Evolutionary conservation across 2,113 vertebrate species (phyloP), one percentile per base, ranked within the genome.

Genomic region (Campylomormyrus numenius): DNA sequence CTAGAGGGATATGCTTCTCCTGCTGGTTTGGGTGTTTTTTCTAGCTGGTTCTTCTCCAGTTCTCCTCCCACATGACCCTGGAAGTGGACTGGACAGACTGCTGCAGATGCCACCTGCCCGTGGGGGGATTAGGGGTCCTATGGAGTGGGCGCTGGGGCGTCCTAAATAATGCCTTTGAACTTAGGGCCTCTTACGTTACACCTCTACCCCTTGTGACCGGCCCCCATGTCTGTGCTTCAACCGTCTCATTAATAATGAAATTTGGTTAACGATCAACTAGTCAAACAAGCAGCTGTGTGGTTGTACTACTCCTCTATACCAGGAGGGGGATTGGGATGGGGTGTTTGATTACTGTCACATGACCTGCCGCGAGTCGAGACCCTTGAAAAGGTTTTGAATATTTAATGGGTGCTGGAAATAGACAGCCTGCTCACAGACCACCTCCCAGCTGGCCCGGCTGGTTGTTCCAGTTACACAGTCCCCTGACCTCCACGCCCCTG

Each of bases 331-430:
- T 39, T 31, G 49, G 85, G n/a, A 53, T 39, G 56, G 11, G 27
- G 48, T 31, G 49, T 80, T 89, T 39, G 31, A 56, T 89, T 77
- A 77, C 88, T 42, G 88, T 84, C 88, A 84, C 88, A 80, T 50
- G 88, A 89, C 66, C 70, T 39, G 70, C 45, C 10, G 48, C 35
- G 70, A 89, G 49, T 52, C 2, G 17, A 45, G 74, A 31, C 74
- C 48, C 74, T 89, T 21, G 50, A 80, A 53, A 27, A 89, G 52
- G 77, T 53, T 83, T 83, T 42, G 49, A 89, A 89, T 89, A 53
- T 52, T 89, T 89, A 89, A 89, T 89, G 35, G 9, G 21, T 9
- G 74, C 88, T 84, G 46, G 35, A 84, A 89, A 89, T 89, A 89
- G 74, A 74, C 66, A 6, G 70, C 31, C 77, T 53, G 27, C 46